Base-by-base conservation (phyloP, 2,888 invertebrate species). In the Nezara viridula region DNA sequence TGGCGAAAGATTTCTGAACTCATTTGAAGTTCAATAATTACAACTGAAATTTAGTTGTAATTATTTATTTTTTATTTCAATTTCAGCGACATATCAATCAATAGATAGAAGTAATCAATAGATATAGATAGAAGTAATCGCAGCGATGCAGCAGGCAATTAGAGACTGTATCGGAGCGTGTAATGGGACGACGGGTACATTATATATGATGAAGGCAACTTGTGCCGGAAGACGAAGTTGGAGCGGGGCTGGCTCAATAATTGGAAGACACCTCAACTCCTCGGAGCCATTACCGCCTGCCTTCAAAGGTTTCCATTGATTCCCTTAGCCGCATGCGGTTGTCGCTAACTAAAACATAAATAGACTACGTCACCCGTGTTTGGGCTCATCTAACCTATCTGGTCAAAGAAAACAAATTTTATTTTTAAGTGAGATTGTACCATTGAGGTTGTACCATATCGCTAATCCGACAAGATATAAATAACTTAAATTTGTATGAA, bases 241-340 rank as follows among this genome's bases (percentile, higher is more conserved):
- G 27, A 1, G 4, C 19, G 19, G 37, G 19, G 5, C 6, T 1
- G 66, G 37, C 19, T 37, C 16, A 14, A 73, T 73, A 73, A 73
- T 32, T 73, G 66, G 66, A 73, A 73, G 66, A 73, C 32, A 73
- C 66, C 66, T 73, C 66, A 73, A 37, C 66, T 32, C 32, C 32
- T 27, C 60, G 0, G 14, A 32, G 4, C 27, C 60, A 32, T 66
- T 32, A 73, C 37, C 66, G 37, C 16, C 16, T 9, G 24, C 32
- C 37, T 37, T 37, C 66, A 73, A 73, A 66, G 66, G 32, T 37
- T 32, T 73, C 19, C 32, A 73, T 73, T 73, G 66, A 37, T 21
- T 73, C 32, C 19, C 60, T 60, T 27, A 73, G 7, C 66, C 66
- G 16, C 27, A 19, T 73, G 66, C 16, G 66, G 66, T 73, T 73